Conservation (phyloP, 2,797 vertebrate genomes). For the Peromyscus attwateri region DNA sequence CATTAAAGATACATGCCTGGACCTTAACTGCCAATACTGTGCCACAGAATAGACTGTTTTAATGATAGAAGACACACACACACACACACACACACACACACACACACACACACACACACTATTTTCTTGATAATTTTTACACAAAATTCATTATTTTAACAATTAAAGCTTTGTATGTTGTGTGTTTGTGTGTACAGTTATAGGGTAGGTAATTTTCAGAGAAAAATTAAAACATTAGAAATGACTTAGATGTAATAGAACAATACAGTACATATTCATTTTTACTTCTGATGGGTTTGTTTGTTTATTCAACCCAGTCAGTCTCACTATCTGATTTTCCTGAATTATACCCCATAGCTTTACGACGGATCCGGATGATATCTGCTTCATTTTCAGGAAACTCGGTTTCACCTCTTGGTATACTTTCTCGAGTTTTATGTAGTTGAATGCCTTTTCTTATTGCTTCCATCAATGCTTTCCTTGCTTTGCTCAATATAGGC, state of each 20-base stretch:
- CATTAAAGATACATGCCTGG: neutral
- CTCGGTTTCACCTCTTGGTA: neutral
- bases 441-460: neutral
- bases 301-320: conserved; percentile 14
- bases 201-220: neutral
- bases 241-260: neutral
- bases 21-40: neutral
- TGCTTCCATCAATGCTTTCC: neutral
- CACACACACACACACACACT: neutral
- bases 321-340: neutral
- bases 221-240: neutral
- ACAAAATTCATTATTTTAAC: neutral
- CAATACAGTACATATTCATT: neutral
- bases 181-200: neutral
- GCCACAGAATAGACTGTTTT: neutral
- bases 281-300: conserved; percentile 22
- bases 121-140: neutral
- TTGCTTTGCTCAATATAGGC: conserved; percentile 18
- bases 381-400: neutral
- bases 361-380: neutral
- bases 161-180: neutral
- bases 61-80: neutral
- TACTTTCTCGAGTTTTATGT: neutral
- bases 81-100: neutral
- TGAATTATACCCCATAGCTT: neutral